phyloP scores from a whole-genome alignment of 2,797 vertebrate genomes.

The Cyclura pinguis region DNA sequence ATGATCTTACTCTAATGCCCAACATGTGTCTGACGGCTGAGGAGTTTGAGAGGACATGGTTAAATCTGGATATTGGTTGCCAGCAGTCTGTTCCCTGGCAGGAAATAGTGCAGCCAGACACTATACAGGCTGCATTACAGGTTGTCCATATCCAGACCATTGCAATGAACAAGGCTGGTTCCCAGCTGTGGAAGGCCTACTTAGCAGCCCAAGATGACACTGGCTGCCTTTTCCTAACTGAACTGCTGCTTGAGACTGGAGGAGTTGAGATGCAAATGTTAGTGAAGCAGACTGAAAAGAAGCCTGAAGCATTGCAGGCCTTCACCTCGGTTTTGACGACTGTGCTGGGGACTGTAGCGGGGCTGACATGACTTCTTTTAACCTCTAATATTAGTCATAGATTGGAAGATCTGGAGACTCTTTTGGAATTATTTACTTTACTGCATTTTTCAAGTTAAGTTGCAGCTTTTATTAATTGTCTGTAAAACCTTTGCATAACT shows the following conservation, averaged over 20 bases:
- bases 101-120: constrained; percentile 78
- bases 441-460: not conserved
- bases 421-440: not conserved
- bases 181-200: constrained; percentile 91
- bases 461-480: not conserved
- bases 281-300: constrained; percentile 84
- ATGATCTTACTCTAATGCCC: constrained; percentile 74
- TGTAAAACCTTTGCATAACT: not conserved
- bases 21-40: constrained; percentile 85
- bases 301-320: constrained; percentile 73
- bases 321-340: constrained; percentile 83
- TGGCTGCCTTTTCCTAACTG: constrained; percentile 85
- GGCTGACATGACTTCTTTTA: constrained; percentile 64
- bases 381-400: not conserved
- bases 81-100: constrained; percentile 76
- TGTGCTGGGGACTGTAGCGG: constrained; percentile 78
- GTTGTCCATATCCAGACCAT: constrained; percentile 92
- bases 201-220: constrained; percentile 85
- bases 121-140: constrained; percentile 88
- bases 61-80: constrained; percentile 76
- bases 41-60: constrained; percentile 91
- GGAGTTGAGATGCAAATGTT: constrained; percentile 76
- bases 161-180: constrained; percentile 86
- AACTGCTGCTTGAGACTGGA: constrained; percentile 81
- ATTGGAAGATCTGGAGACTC: not conserved